Conservation (phyloP, 2,888 invertebrate species). For the Gastracanthus pulcherrimus region DNA sequence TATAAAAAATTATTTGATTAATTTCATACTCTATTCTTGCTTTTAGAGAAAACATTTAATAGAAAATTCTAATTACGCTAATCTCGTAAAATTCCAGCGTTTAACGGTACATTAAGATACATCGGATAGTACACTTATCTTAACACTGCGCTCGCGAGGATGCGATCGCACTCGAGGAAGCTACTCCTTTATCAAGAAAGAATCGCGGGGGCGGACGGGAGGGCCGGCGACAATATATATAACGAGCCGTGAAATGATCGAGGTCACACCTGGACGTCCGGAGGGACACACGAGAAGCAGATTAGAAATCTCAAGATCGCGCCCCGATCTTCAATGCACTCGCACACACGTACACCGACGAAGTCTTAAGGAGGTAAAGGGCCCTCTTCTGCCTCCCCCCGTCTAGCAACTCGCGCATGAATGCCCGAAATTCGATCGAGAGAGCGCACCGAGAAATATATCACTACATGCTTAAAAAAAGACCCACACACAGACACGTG, state of each 20-base stretch:
- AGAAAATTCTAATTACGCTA: not conserved
- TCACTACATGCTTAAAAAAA: not conserved
- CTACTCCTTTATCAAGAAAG: not conserved
- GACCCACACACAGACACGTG: not conserved
- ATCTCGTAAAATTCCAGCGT: not conserved
- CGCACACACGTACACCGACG: conserved; percentile 11
- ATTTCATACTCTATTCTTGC: too few relatives aligned
- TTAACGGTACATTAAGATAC: not conserved
- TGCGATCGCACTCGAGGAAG: not conserved
- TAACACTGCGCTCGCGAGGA: not conserved
- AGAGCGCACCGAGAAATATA: conserved; percentile 45
- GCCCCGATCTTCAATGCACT: conserved; percentile 18
- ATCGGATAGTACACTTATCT: not conserved
- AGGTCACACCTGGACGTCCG: conserved; percentile 64
- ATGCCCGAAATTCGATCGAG: conserved; percentile 76
- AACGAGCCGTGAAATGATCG: conserved; percentile 53
- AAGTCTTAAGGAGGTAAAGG: conserved; percentile 63
- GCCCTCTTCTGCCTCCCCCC: conserved; percentile 29
- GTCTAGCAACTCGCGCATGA: conserved; percentile 59
- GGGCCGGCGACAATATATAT: conserved; percentile 14
- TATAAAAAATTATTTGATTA: too few relatives aligned
- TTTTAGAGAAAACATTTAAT: too few relatives aligned
- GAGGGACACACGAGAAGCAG: conserved; percentile 53
- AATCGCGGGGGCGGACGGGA: conserved; percentile 39
- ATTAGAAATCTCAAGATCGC: conserved; percentile 60